These are phyloP conservation scores for Phenacoccus solenopsis DNA, from an alignment of 1,140 invertebrate species.

Conservation along the genomic window DNA sequence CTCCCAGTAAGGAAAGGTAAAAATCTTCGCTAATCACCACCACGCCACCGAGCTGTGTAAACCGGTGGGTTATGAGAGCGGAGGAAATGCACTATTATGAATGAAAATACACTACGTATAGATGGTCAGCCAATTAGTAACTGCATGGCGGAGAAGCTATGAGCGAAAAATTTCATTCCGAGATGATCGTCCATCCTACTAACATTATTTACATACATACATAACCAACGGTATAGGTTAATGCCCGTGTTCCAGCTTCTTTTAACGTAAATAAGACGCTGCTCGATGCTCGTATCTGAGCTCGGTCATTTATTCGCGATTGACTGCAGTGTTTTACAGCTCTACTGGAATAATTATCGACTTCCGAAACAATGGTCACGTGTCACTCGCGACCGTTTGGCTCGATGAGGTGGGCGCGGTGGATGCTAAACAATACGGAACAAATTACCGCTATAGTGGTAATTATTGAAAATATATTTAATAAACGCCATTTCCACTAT, in stretches of 20 bases:
- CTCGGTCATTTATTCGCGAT: background rate
- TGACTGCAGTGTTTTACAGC: background rate
- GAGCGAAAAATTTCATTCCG: background rate
- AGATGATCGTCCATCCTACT: background rate
- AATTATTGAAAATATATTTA: background rate
- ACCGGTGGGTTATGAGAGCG: background rate
- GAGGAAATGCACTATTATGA: background rate
- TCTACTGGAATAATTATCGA: constrained; percentile 2
- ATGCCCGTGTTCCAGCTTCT: background rate
- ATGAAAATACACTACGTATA: background rate
- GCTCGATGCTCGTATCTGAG: background rate
- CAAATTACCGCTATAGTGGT: background rate
- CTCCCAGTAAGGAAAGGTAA: too few relatives aligned
- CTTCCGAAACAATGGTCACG: background rate
- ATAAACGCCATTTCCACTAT: background rate
- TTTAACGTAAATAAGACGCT: background rate
- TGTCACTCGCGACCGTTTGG: background rate
- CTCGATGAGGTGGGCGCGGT: background rate
- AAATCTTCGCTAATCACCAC: background rate
- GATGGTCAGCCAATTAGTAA: background rate
- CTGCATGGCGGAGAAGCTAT: too few relatives aligned
- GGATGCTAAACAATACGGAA: background rate
- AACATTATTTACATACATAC: constrained; percentile 3
- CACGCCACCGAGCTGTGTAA: background rate
- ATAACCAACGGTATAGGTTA: background rate